phyloP scores from a whole-genome alignment of 2,113 vertebrate genomes.

The Rhinoptilus africanus region DNA sequence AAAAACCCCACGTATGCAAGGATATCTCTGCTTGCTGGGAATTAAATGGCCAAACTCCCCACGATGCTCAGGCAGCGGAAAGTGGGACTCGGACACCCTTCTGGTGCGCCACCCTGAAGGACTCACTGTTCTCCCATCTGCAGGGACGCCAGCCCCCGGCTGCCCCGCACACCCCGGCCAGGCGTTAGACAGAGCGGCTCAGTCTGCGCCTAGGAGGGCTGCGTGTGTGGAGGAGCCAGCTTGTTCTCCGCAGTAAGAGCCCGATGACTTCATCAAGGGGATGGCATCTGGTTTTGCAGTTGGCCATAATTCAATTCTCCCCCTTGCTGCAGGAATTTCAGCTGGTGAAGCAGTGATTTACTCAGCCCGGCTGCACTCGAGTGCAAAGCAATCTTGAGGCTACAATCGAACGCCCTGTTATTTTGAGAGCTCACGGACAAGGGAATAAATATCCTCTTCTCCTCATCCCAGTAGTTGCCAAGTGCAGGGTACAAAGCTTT shows the following conservation, averaged over 20 bases:
- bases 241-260: not conserved
- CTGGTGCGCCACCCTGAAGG: not conserved
- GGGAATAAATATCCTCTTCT: constrained; percentile 56
- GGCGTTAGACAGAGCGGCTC: not conserved
- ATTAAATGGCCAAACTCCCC: not conserved
- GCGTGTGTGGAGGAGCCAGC: constrained; percentile 17
- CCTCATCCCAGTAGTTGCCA: constrained; percentile 51
- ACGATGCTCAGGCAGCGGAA: not conserved
- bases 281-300: constrained; percentile 51
- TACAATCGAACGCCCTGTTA: constrained; percentile 25
- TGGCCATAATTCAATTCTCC: constrained; percentile 45
- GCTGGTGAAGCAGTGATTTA: constrained; percentile 11
- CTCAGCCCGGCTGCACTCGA: constrained; percentile 6
- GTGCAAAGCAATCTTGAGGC: constrained; percentile 30
- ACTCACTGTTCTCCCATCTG: not conserved
- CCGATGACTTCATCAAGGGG: constrained; percentile 59
- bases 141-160: not conserved
- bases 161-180: not conserved
- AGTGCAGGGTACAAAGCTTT: constrained; percentile 56
- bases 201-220: constrained; percentile 20
- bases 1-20: not conserved
- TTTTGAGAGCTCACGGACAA: constrained; percentile 27
- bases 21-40: not conserved
- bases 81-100: not conserved
- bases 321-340: constrained; percentile 45